Conservation (phyloP, 2,113 vertebrate genomes). For the Camelus bactrianus region DNA sequence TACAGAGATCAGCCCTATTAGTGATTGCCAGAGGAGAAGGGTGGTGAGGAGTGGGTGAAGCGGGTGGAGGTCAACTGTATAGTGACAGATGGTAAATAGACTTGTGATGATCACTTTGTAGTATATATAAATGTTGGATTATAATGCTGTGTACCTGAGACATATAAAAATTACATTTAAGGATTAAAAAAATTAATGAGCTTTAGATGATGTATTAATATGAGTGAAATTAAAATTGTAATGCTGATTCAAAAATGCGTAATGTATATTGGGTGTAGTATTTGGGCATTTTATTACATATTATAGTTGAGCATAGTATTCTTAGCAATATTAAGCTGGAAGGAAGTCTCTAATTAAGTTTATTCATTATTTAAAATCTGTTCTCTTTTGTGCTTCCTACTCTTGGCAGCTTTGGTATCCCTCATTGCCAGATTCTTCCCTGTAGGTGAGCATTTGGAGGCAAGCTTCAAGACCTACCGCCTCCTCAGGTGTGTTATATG, state of each 20-base stretch:
- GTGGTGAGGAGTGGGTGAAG: no score
- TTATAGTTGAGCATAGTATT: neutral
- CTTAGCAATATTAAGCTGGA: constrained; percentile 34
- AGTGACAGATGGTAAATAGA: no score
- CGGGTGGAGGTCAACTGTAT: no score
- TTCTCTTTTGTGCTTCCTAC: constrained; percentile 56
- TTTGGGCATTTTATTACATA: constrained; percentile 60
- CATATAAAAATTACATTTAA: no score
- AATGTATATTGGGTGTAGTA: constrained; percentile 61
- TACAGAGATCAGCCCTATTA: no score
- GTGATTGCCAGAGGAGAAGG: no score
- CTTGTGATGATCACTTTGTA: no score
- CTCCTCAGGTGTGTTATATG: constrained; percentile 6
- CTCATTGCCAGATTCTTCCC: constrained; percentile 64
- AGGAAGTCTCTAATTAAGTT: constrained; percentile 61
- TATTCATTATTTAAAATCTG: neutral
- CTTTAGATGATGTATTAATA: no score
- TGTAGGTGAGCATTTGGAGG: constrained; percentile 55
- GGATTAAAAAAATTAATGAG: no score
- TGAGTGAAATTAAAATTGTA: no score
- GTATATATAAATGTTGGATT: no score
- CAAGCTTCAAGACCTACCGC: neutral
- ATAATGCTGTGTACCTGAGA: no score
- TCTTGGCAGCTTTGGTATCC: constrained; percentile 63
- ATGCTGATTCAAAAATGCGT: constrained; percentile 47